Percentiles rank a stretch among this genome's conserved stretches.
These are phyloP conservation scores for Sapajus apella DNA, from an alignment of 2,113 vertebrate species.

Conservation along the genomic window DNA sequence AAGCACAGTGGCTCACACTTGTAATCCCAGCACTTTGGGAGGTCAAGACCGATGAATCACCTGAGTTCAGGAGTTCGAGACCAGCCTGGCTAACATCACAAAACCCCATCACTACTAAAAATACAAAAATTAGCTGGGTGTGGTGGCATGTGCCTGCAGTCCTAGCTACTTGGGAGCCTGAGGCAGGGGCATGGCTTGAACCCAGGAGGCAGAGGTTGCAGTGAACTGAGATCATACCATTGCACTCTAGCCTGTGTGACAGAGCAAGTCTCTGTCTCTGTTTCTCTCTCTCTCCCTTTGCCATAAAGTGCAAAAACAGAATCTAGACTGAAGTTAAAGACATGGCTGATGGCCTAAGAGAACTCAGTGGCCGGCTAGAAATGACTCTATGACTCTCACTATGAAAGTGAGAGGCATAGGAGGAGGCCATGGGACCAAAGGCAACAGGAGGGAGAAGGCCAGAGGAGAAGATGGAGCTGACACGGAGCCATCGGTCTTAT, in stretches of 20 bases:
- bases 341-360: neutral
- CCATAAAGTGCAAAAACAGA: neutral
- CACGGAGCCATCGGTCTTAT: neutral
- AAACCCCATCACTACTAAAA: neutral
- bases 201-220: neutral
- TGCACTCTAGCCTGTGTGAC: neutral
- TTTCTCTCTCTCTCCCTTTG: neutral
- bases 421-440: neutral
- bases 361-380: accelerated
- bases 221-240: neutral
- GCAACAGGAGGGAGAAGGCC: neutral
- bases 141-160: neutral
- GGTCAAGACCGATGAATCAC: neutral
- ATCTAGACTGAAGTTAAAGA: neutral
- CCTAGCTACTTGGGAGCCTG: neutral
- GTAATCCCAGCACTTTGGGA: neutral
- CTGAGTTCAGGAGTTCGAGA: neutral
- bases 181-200: neutral
- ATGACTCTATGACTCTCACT: neutral
- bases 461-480: neutral
- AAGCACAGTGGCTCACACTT: neutral
- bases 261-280: neutral
- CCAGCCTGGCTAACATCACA: neutral
- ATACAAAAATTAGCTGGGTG: neutral
- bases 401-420: neutral